These are phyloP conservation scores for Clepsis dumicolana DNA, from an alignment of 2,888 invertebrate species.

Conservation along the genomic window DNA sequence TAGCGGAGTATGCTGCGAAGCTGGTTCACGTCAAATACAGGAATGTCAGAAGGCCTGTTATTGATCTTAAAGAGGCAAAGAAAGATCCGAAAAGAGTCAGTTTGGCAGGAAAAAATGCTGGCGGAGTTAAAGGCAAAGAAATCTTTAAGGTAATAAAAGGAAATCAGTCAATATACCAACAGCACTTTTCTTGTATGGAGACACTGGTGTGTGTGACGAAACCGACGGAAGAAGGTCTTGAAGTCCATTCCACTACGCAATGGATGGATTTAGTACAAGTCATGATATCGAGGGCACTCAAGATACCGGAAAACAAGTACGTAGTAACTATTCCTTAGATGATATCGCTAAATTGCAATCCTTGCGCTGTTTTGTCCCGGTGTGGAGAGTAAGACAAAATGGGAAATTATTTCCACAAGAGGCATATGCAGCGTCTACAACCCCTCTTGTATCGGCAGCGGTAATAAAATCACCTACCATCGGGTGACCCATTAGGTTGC, in stretches of 20 bases:
- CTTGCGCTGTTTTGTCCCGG: too few relatives aligned
- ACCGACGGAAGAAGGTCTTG: conserved; percentile 89
- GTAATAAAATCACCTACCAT: too few relatives aligned
- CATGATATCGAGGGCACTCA: conserved; percentile 50
- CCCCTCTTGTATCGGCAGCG: too few relatives aligned
- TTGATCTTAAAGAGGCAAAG: conserved; percentile 57
- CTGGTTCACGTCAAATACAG: conserved; percentile 84
- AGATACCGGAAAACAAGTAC: conserved; percentile 16
- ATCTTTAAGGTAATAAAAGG: conserved; percentile 78
- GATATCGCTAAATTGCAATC: too few relatives aligned
- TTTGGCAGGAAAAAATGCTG: conserved; percentile 46
- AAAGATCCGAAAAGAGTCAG: conserved; percentile 52
- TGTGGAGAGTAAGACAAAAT: too few relatives aligned
- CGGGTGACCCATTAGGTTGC: too few relatives aligned
- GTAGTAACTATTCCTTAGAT: too few relatives aligned
- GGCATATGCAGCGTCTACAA: too few relatives aligned
- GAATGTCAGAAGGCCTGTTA: conserved; percentile 63
- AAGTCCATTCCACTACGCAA: conserved; percentile 87
- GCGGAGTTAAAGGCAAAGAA: conserved; percentile 65
- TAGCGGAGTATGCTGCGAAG: conserved; percentile 85
- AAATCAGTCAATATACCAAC: conserved; percentile 81
- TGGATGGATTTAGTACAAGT: conserved; percentile 86
- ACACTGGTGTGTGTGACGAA: conserved; percentile 87
- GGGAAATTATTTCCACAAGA: too few relatives aligned
- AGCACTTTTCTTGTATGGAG: conserved; percentile 92